Base-by-base conservation (phyloP, 2,888 invertebrate genomes). In the Thymelicus sylvestris region DNA sequence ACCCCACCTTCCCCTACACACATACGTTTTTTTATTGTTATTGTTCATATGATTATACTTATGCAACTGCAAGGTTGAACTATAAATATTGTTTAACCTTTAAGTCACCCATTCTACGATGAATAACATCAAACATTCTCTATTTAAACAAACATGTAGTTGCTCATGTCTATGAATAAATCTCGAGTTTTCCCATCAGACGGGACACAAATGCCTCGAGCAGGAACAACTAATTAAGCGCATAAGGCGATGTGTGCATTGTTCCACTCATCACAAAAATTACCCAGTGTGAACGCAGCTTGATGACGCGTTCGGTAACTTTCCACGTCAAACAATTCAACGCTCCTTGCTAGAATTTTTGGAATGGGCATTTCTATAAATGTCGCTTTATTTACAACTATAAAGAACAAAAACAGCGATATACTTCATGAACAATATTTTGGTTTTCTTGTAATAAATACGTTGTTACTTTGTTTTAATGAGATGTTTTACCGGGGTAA, bases 271-370 rank as follows among this genome's bases (percentile, higher is more conserved):
- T 55, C 19, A 24, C 55, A 24, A 82, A 75, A 78, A 77, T 70
- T 68, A 55, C 19, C 72, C 71, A 73, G 71, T 78, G 66, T 72
- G 78, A 81, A 73, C 78, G 71, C 67, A 67, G 79, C 76, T 82
- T 85, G 84, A 86, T 86, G 83, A 85, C 78, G 78, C 79, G 75
- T 79, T 84, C 81, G 82, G 55, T 55, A 55, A 55, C 55, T 55
- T 55, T 55, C 55, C 8, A 10, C 24, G 24, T 55, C 55, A 24
- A 19, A 55, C 55, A 55, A 55, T 55, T 12, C 55, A 2, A 24
- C 1, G 10, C 4, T 24, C 12, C 24, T 55, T 24, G 3, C 12
- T 55, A 10, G 15, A 19, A 15, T 8, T 2, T 55, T 24, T 6
- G 7, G 24, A 55, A 55, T 2, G 10, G 10, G 24, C 24, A 55